Conservation (phyloP, 2,888 invertebrate genomes). For the Euzetes globulus region DNA sequence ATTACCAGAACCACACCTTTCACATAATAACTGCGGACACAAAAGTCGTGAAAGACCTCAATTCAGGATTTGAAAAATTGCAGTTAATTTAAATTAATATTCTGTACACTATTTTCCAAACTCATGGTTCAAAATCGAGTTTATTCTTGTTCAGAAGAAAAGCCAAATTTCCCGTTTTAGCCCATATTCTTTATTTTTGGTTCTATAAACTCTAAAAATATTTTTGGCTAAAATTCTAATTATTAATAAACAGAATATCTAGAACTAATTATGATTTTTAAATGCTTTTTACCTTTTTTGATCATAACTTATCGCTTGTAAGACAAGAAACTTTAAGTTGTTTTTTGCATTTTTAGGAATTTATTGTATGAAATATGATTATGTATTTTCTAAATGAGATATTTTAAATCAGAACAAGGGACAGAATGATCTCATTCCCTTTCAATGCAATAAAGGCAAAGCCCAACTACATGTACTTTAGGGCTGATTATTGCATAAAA, state of each 20-base stretch:
- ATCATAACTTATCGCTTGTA: no score
- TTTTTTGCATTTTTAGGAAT: background rate
- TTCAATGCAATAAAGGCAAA: no score
- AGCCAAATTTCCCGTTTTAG: background rate
- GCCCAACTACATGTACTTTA: no score
- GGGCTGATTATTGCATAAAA: no score
- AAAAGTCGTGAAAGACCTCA: constrained; percentile 13
- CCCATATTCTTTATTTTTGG: background rate
- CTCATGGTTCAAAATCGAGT: background rate
- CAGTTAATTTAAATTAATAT: constrained; percentile 8
- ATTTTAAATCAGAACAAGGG: background rate
- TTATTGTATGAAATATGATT: background rate
- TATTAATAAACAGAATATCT: no score
- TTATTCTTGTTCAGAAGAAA: background rate
- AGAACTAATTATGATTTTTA: no score
- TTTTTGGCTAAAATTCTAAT: no score
- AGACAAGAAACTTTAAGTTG: no score
- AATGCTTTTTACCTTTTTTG: no score
- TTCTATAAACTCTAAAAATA: background rate
- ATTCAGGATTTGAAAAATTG: constrained; percentile 12
- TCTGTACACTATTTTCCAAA: background rate
- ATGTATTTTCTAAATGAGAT: background rate
- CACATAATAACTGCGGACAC: background rate
- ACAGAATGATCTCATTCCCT: no score
- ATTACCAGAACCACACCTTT: constrained; percentile 2